Evolutionary conservation across 2,888 invertebrate genomes (phyloP), one percentile per base, ranked within the genome.

Genomic region (Heliconius hortense): DNA sequence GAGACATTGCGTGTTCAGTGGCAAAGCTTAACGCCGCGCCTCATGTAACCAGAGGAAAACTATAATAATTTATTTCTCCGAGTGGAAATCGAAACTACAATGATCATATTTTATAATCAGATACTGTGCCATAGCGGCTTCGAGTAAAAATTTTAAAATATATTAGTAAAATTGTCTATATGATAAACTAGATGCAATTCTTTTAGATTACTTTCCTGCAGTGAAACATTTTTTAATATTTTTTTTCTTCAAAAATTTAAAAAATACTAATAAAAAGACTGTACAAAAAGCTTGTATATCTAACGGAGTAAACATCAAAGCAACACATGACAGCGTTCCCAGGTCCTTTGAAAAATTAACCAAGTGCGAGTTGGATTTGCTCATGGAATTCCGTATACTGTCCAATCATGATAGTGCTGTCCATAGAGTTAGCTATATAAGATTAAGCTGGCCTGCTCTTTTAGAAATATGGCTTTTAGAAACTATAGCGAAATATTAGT

Each of bases 311-410:
- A 35, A 39, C 39, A 66, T 24, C 39, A 66, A 66, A 66, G 39
- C 66, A 43, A 66, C 66, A 66, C 15, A 24, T 66, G 66, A 43
- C 39, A 66, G 39, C n/a, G n/a, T 66, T 66, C 66, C 66, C 66
- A 66, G n/a, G 66, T 39, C 66, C 66, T 66, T 66, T 66, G 39
- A 66, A 66, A 66, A 66, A 43, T 66, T 43, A 66, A 66, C 39
- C 66, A 66, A 43, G 66, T 39, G 39, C 66, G 66, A 66, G 66
- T 66, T 66, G 39, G 24, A 66, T 66, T 66, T 24, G 39, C 66
- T 28, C 39, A 39, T 18, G 24, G 66, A 5, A 13, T 66, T 39
- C 66, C 66, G 48, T 48, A 39, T 43, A 39, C 39, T 24, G n/a
- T 64, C 24, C 66, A 66, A 66, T 66, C 39, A 43, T 43, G 66